Percentiles rank a stretch among this genome's conserved stretches.
Evolutionary conservation across 1,140 invertebrate species (phyloP).

Genomic region (Drosophila eugracilis): DNA sequence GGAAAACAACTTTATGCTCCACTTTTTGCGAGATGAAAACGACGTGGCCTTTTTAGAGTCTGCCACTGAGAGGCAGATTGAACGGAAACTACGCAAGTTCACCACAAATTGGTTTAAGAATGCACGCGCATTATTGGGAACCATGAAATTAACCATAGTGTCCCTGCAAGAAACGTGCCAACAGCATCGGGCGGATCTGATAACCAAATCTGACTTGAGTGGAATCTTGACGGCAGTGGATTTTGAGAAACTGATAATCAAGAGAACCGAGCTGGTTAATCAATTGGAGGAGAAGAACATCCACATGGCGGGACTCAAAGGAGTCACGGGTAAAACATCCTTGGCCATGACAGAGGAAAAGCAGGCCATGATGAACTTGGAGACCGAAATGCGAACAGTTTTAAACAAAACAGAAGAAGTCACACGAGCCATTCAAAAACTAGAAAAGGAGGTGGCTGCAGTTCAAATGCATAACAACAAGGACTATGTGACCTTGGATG

Average conservation of each 20-base stretch:
- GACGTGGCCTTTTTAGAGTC: slow-evolving; percentile 61
- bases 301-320: slow-evolving; percentile 83
- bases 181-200: slow-evolving; percentile 69
- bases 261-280: slow-evolving; percentile 79
- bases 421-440: slow-evolving; percentile 60
- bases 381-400: slow-evolving; percentile 63
- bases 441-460: slow-evolving; percentile 66
- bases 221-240: slow-evolving; percentile 85
- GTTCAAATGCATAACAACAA: slow-evolving; percentile 64
- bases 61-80: slow-evolving; percentile 76
- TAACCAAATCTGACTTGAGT: slow-evolving; percentile 83
- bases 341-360: slow-evolving; percentile 78
- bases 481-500: slow-evolving; percentile 45
- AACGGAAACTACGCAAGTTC: slow-evolving; percentile 77
- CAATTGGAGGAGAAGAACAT: slow-evolving; percentile 84
- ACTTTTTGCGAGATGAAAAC: slow-evolving; percentile 70
- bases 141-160: slow-evolving; percentile 75
- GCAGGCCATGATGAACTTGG: slow-evolving; percentile 75
- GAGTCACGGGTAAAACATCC: slow-evolving; percentile 79
- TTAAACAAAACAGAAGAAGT: slow-evolving; percentile 66
- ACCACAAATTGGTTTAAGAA: slow-evolving; percentile 80
- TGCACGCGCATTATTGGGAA: slow-evolving; percentile 70
- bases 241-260: slow-evolving; percentile 85
- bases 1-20: slow-evolving; percentile 73
- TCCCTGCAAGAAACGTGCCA: slow-evolving; percentile 75